A percentile compares a stretch with the other conserved stretches of the same genome.
Evolutionary conservation across 2,797 vertebrate genomes (phyloP).

Genomic region (Bradypus variegatus): DNA sequence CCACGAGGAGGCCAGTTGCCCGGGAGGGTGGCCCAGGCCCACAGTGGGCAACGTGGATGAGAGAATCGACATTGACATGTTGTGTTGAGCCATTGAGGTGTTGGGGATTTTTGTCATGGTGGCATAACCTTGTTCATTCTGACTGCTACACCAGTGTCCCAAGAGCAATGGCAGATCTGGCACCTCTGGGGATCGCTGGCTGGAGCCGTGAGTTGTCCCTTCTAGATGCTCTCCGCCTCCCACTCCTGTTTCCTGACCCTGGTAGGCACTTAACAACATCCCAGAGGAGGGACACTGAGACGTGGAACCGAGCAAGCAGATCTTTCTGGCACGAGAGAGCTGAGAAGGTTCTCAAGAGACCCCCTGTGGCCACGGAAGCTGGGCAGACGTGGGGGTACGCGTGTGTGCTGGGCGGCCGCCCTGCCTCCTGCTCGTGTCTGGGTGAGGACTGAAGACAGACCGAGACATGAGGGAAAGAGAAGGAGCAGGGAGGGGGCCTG

Average conservation of each 20-base stretch:
- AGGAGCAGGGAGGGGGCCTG: not conserved
- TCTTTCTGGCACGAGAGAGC: not conserved
- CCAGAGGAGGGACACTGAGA: not conserved
- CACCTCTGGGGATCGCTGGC: not conserved
- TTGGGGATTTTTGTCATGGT: not conserved
- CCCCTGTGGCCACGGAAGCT: not conserved
- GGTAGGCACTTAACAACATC: not conserved
- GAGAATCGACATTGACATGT: not conserved
- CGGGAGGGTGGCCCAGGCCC: not conserved
- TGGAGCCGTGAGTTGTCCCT: not conserved
- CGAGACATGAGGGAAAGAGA: not conserved
- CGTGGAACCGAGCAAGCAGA: too few relatives aligned
- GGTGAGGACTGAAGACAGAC: not conserved
- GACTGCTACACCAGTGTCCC: not conserved
- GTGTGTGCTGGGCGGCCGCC: not conserved
- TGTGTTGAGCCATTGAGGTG: not conserved
- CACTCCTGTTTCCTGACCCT: not conserved
- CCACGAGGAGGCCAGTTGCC: not conserved
- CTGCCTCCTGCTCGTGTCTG: not conserved
- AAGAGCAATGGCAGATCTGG: rapidly evolving
- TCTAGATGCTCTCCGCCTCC: too few relatives aligned
- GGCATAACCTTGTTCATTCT: not conserved
- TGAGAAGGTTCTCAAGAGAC: slow-evolving; percentile 33
- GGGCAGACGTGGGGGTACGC: not conserved
- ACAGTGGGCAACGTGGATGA: not conserved